These are phyloP conservation scores for Orthonyx spaldingii DNA, from an alignment of 2,113 vertebrate genomes.

Conservation along the genomic window DNA sequence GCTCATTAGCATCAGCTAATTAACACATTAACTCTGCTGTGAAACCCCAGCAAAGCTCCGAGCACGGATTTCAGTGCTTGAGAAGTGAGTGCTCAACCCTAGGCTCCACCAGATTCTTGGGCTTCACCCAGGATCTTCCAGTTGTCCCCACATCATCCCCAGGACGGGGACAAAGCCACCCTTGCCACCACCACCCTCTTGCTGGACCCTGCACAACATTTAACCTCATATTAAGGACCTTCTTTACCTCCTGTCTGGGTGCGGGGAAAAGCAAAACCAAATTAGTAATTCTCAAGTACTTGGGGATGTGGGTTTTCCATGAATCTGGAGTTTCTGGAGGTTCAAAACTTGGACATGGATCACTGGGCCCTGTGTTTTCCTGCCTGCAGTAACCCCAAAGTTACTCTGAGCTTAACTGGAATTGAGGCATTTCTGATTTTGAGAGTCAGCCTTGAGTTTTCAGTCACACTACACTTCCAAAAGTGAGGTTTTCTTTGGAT, in stretches of 20 bases:
- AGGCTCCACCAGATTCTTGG: accelerated
- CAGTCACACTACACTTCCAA: neutral
- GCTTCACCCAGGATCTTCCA: neutral
- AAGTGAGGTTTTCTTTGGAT: neutral
- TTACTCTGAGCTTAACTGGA: neutral
- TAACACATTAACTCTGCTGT: neutral
- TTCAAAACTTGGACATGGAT: neutral
- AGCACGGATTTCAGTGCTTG: neutral
- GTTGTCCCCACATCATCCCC: accelerated
- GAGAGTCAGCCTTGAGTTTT: neutral
- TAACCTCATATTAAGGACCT: neutral
- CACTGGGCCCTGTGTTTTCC: neutral
- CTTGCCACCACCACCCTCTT: neutral
- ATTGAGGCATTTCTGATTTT: neutral
- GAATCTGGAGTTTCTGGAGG: neutral
- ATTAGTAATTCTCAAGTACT: neutral
- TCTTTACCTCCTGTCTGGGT: neutral
- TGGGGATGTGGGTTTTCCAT: neutral
- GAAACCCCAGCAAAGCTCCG: neutral
- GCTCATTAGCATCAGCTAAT: neutral
- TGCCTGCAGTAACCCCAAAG: neutral
- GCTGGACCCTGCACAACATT: neutral
- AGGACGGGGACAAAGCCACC: neutral
- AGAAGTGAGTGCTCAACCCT: accelerated
- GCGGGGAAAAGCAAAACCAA: neutral